Evolutionary conservation across 2,888 invertebrate genomes (phyloP), one percentile per base, ranked within the genome.

Genomic region (Drosophila nr. perissopoda): DNA sequence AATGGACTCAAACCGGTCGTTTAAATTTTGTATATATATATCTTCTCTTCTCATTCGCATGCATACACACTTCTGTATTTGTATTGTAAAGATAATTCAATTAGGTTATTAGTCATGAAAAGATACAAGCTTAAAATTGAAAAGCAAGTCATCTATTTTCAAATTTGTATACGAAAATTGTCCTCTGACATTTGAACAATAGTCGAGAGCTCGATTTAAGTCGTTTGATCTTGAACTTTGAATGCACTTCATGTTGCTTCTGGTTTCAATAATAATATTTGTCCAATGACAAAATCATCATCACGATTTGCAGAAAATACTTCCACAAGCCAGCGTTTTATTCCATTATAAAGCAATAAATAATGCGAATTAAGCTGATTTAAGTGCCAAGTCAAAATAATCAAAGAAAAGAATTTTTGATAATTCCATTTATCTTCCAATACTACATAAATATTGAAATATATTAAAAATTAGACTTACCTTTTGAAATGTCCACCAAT

Each of bases 401-500:
- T 54, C 54, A 54, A 21, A 13, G 21, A 21, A 11, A 21, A 21
- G 4, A 46, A 4, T 21, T 21, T 13, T 8, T 4, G 40, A n/a
- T 46, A 8, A 25, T 16, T 46, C 2, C 8, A 16, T 25, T 25
- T 46, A 25, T 8, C 4, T 25, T 0, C 4, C 21, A 21, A 13
- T 4, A 11, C 21, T 21, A 42, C 21, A 25, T 18, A 11, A 2
- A 18, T 27, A 51, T 51, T 29, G 11, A 1, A 18, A 29, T 6
- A 51, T 27, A 1, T 51, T 18, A 11, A 5, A 51, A 25, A 16
- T 16, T 2, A 1, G 6, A 27, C 65, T 70, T 16, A 78, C 78
- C 78, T 76, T 78, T 70, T 64, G 34, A 34, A 51, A 34, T 69
- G 69, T 74, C 46, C 54, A 64, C 57, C 53, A 49, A 70, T 38